These are phyloP conservation scores for Limenitis arthemis DNA, from an alignment of 2,888 invertebrate species.

Conservation along the genomic window DNA sequence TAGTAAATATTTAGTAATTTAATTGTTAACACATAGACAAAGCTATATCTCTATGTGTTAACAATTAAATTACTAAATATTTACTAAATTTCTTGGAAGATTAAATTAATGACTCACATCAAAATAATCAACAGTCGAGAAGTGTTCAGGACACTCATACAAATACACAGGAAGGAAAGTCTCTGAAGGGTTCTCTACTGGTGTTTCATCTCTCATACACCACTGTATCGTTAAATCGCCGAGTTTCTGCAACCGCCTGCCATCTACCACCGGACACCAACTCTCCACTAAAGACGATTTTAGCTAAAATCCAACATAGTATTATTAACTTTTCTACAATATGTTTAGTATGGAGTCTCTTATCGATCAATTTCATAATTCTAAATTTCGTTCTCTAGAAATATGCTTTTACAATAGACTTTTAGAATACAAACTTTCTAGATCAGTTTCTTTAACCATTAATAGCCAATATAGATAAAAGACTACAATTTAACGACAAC, in stretches of 20 bases:
- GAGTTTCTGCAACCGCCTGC: constrained; percentile 59
- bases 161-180: constrained; percentile 80
- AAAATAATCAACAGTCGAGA: constrained; percentile 88
- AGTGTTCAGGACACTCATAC: constrained; percentile 86
- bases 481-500: constrained; percentile 1
- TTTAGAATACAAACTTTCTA: too few relatives aligned
- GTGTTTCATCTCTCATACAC: constrained; percentile 76
- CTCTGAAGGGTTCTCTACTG: constrained; percentile 70
- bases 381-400: too few relatives aligned
- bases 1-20: too few relatives aligned
- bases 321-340: neutral
- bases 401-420: too few relatives aligned
- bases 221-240: constrained; percentile 78
- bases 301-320: constrained; percentile 54
- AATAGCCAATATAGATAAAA: neutral
- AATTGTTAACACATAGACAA: too few relatives aligned
- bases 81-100: too few relatives aligned
- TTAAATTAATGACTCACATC: constrained; percentile 68
- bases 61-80: too few relatives aligned
- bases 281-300: constrained; percentile 80
- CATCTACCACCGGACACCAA: constrained; percentile 59
- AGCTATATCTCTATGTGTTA: too few relatives aligned
- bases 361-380: neutral
- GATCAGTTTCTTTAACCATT: too few relatives aligned
- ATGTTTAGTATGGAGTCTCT: neutral